A percentile compares a stretch with the other conserved stretches of the same genome.
Evolutionary conservation across 30 jellyfish, hydroid and myxozoan genomes (phyloP).

Genomic region (Aurelia aurita): DNA sequence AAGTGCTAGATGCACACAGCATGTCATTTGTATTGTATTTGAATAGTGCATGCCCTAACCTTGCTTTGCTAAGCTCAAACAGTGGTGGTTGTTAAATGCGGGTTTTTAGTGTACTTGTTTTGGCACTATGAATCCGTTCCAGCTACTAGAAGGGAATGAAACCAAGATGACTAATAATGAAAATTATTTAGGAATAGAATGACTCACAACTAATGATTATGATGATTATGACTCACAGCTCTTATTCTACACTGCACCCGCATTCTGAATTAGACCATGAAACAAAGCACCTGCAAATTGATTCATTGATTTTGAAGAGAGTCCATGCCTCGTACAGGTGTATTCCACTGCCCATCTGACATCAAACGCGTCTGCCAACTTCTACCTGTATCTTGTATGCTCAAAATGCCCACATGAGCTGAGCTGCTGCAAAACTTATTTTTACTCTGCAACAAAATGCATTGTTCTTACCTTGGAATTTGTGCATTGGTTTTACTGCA

Average conservation of each 20-base stretch:
- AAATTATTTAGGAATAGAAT: too few species aligned
- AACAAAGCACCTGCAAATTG: slow-evolving; percentile 1
- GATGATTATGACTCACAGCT: background rate
- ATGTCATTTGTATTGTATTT: too few species aligned
- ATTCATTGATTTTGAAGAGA: slow-evolving; percentile 4
- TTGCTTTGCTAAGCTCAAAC: too few species aligned
- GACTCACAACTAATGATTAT: background rate
- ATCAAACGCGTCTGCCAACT: slow-evolving; percentile 1
- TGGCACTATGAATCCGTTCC: too few species aligned
- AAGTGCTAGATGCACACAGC: too few species aligned
- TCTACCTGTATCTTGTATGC: background rate
- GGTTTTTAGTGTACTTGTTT: too few species aligned
- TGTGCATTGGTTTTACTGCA: background rate
- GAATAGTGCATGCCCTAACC: too few species aligned
- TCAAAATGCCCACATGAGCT: background rate
- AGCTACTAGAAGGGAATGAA: too few species aligned
- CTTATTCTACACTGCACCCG: background rate
- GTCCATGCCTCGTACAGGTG: slow-evolving; percentile 9
- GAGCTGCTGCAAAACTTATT: too few species aligned
- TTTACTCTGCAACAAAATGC: too few species aligned
- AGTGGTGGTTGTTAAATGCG: background rate
- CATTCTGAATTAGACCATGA: background rate
- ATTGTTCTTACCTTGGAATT: too few species aligned
- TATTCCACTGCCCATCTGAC: background rate
- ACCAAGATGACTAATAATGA: too few species aligned